Percentiles rank a stretch among this genome's conserved stretches.
These are phyloP conservation scores for Eueremaeus valkanovi DNA, from an alignment of 2,888 invertebrate species.

Conservation along the genomic window DNA sequence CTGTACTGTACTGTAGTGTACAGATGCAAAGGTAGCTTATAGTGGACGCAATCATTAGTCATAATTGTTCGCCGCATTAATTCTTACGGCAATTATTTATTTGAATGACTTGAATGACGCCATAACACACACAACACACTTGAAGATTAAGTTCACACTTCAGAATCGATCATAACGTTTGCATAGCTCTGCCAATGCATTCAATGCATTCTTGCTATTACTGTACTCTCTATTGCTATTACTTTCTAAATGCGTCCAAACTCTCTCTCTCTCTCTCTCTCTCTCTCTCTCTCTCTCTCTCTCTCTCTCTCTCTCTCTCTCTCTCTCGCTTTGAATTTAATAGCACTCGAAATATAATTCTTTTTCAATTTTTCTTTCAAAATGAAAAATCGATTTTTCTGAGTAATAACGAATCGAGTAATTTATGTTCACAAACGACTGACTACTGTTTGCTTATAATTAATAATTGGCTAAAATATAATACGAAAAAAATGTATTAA, in stretches of 20 bases:
- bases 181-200: not conserved
- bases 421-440: not conserved
- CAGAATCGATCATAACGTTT: not conserved
- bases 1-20: too few relatives aligned
- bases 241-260: not conserved
- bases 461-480: not conserved
- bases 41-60: too few relatives aligned
- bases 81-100: too few relatives aligned
- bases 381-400: not conserved
- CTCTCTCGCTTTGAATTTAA: not conserved
- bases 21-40: too few relatives aligned
- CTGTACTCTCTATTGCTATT: not conserved
- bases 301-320: not conserved
- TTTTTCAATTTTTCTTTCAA: not conserved
- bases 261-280: not conserved
- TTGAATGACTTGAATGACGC: too few relatives aligned
- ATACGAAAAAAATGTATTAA: too few relatives aligned
- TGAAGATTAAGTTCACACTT: not conserved
- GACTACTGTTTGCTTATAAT: not conserved
- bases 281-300: too few relatives aligned
- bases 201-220: too few relatives aligned
- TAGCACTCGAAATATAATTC: constrained; percentile 4
- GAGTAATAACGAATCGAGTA: not conserved
- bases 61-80: too few relatives aligned
- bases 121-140: not conserved